These are phyloP conservation scores for Orius laevigatus DNA, from an alignment of 1,140 invertebrate genomes.

Conservation along the genomic window DNA sequence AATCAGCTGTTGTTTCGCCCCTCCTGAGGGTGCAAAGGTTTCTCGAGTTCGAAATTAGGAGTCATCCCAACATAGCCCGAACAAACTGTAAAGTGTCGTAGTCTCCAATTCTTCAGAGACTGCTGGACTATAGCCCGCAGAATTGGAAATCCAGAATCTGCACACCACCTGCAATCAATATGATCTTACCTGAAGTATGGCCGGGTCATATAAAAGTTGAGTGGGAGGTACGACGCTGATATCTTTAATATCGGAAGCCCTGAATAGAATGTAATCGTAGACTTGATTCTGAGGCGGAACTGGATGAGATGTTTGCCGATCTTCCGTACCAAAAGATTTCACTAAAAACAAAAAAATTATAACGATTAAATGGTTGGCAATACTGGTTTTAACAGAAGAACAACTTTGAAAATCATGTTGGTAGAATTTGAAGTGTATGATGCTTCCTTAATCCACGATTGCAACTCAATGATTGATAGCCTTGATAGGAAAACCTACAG, in stretches of 20 bases:
- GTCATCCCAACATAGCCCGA: too few relatives aligned
- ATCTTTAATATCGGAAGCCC: conserved; percentile 97
- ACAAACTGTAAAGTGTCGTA: not conserved
- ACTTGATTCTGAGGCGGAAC: conserved; percentile 92
- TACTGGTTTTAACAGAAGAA: too few relatives aligned
- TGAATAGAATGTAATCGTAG: conserved; percentile 96
- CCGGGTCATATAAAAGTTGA: conserved; percentile 64
- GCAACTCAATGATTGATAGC: too few relatives aligned
- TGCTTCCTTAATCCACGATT: too few relatives aligned
- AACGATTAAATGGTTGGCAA: not conserved
- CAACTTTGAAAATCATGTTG: too few relatives aligned
- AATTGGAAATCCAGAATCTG: not conserved
- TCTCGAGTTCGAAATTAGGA: not conserved
- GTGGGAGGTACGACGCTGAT: conserved; percentile 73
- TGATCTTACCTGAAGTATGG: conserved; percentile 47
- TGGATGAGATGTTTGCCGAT: conserved; percentile 80
- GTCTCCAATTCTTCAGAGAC: not conserved
- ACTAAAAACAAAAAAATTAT: conserved; percentile 47
- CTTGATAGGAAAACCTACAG: too few relatives aligned
- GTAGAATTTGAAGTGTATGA: too few relatives aligned
- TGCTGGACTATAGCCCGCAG: too few relatives aligned
- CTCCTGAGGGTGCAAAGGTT: not conserved
- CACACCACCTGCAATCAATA: not conserved
- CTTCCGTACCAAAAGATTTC: conserved; percentile 95
- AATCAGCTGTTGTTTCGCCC: not conserved